These are phyloP conservation scores for Xiphophorus birchmanni DNA, from an alignment of 2,797 vertebrate genomes.

Conservation along the genomic window DNA sequence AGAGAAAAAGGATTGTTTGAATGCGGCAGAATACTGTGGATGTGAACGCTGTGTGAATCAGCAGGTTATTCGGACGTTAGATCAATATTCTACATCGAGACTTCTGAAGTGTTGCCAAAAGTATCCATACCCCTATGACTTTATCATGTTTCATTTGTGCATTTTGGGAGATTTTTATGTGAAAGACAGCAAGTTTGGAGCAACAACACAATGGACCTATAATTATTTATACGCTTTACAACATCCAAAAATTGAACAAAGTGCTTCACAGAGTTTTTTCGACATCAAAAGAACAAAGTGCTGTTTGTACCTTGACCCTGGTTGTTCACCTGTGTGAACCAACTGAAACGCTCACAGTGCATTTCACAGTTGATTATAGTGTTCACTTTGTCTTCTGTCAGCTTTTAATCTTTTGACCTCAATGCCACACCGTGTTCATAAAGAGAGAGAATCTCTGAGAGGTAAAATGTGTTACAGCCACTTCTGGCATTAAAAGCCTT, in stretches of 20 bases:
- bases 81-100: not conserved
- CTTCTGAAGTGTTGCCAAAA: not conserved
- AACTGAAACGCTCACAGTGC: not conserved
- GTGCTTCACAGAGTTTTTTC: not conserved
- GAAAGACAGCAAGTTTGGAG: not conserved
- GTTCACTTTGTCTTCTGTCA: not conserved
- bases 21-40: not conserved
- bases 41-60: not conserved
- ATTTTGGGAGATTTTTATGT: not conserved
- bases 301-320: not conserved
- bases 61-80: not conserved
- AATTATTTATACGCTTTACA: not conserved
- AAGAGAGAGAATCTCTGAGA: too few relatives aligned
- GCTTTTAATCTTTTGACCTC: too few relatives aligned
- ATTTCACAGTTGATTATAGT: not conserved
- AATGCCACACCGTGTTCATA: too few relatives aligned
- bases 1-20: constrained; percentile 22
- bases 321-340: not conserved
- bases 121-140: not conserved
- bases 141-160: not conserved
- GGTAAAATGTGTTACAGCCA: too few relatives aligned
- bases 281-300: not conserved
- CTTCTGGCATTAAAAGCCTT: too few relatives aligned
- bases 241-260: not conserved
- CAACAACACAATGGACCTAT: not conserved